phyloP scores from a whole-genome alignment of 35 echinoderm and acorn worm genomes.

The Patiria miniata region DNA sequence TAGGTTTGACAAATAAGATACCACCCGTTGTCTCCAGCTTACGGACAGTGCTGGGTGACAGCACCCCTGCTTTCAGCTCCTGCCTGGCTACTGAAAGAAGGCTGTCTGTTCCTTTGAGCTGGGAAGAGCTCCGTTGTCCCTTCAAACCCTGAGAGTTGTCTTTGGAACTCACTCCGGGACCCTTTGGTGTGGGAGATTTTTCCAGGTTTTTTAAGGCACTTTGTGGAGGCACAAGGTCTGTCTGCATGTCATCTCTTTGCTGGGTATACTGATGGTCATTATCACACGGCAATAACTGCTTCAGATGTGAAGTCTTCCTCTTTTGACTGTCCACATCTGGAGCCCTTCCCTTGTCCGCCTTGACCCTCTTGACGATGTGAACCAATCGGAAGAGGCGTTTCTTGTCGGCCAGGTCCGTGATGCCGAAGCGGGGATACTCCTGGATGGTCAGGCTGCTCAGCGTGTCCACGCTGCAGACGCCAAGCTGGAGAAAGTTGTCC shows the following conservation, averaged over 20 bases:
- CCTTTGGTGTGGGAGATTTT: no score
- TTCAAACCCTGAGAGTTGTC: neutral
- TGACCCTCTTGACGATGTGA: constrained; percentile 36
- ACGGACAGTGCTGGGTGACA: constrained; percentile 32
- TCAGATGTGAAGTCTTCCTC: neutral
- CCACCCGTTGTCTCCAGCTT: constrained; percentile 35
- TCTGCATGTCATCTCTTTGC: neutral
- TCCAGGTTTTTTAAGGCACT: constrained; percentile 1
- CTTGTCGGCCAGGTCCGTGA: constrained; percentile 52
- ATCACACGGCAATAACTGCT: no score
- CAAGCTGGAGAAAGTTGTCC: constrained; percentile 29
- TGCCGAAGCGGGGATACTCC: constrained; percentile 62
- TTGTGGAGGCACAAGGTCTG: neutral
- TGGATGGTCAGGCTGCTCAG: constrained; percentile 56
- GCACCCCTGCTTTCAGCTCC: neutral
- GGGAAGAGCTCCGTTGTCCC: neutral
- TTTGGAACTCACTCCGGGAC: neutral
- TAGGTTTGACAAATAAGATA: constrained; percentile 29
- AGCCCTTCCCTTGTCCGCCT: neutral
- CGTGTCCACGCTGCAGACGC: constrained; percentile 41
- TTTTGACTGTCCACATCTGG: neutral
- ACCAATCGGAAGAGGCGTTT: constrained; percentile 60
- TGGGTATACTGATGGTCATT: neutral
- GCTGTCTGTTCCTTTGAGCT: neutral
- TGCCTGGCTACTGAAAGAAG: constrained; percentile 15